Evolutionary conservation across 2,797 vertebrate genomes (phyloP).

Genomic region (Enteromius radiatus): DNA sequence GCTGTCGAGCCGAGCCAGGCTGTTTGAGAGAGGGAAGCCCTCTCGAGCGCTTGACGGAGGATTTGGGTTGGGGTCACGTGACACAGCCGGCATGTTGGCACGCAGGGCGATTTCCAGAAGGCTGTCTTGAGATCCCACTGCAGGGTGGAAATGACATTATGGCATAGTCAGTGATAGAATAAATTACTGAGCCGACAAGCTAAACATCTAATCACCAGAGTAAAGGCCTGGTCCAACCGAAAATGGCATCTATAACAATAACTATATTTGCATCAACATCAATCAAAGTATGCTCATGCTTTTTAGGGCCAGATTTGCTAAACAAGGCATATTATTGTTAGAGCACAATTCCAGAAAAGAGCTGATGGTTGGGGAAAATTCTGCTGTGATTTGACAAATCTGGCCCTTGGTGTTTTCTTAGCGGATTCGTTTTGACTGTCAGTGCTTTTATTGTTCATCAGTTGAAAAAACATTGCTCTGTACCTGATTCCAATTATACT

Average conservation of each 20-base stretch:
- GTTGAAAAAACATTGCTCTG: no score
- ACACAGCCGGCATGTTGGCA: constrained; percentile 77
- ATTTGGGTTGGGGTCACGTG: constrained; percentile 80
- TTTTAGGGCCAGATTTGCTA: no score
- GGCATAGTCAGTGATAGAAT: constrained; percentile 14
- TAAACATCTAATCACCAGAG: background rate
- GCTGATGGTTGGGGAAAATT: no score
- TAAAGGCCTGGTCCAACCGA: background rate
- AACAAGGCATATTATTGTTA: no score
- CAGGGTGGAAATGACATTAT: constrained; percentile 27
- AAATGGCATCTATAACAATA: background rate
- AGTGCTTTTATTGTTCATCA: no score
- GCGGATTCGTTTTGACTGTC: no score
- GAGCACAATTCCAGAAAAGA: no score
- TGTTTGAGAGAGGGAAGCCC: constrained; percentile 80
- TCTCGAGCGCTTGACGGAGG: constrained; percentile 80
- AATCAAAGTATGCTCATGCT: background rate
- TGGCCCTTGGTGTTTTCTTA: no score
- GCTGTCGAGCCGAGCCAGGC: constrained; percentile 86
- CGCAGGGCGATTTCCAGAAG: constrained; percentile 96
- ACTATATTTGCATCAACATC: background rate
- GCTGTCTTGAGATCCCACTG: constrained; percentile 97
- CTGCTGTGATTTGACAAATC: no score
- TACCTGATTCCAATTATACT: no score
- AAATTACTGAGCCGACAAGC: background rate